Base-by-base conservation (phyloP, 1,140 invertebrate genomes). In the Macrotrachela quadricornifera region DNA sequence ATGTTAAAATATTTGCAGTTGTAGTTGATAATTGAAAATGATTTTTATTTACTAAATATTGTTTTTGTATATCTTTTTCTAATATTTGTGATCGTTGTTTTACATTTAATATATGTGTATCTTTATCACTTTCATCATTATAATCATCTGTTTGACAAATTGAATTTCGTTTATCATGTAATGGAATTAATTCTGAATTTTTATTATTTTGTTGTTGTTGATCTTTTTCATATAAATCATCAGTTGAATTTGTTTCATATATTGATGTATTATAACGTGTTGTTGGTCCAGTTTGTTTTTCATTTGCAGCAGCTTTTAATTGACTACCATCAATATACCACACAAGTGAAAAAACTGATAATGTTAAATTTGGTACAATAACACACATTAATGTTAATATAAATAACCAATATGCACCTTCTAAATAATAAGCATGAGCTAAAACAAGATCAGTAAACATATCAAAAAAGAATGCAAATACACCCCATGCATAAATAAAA, bases 401-500 rank as follows among this genome's bases (percentile, higher is more conserved):
- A 15, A 38, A 44, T 1, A 53, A 36, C 51, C 51, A 53, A 47
- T 30, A 16, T 21, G 44, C 46, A 1, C 44, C 46, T 30, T 44
- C 46, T 10, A 40, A 15, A 43, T 39, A 53, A 43, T 53, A 53
- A 30, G 46, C 51, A 14, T 46, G 17, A 36, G 44, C 38, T 15
- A 53, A 41, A 21, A 53, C 46, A 13, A 53, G 13, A 43, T 53
- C 51, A 40, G 44, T 53, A 18, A 53, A 40, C 16, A 47, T 42
- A 39, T 53, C 51, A 17, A 44, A 44, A 53, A 53, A 53, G 37
- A 53, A 53, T 30, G 51, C 37, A 30, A 53, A 46, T 13, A 53
- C 51, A 42, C 51, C 51, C 51, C 51, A 53, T 16, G 46, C n/a
- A 16, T 53, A 53, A 18, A 53, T 53, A 47, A 53, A 53, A 21